Base-by-base conservation (phyloP, 1,140 invertebrate genomes). In the Drosophila funebris region DNA sequence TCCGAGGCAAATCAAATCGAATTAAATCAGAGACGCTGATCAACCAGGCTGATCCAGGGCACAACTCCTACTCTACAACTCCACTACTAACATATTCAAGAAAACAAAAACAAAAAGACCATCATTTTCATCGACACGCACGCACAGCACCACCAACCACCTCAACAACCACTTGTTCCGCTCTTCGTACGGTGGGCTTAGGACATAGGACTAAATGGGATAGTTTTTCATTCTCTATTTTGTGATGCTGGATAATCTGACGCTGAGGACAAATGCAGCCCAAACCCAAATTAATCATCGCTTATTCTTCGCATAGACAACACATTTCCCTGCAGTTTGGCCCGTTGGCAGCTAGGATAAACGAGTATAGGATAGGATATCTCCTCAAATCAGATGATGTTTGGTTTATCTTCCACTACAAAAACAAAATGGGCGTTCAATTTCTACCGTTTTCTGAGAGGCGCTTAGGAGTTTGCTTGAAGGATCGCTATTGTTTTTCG, bases 71-170 rank as follows among this genome's bases (percentile, higher is more conserved):
- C 33, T 62, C 11, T 36, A 43, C 46, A 56, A 41, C 53, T 66
- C 39, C 53, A 69, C 66, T 68, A 68, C 63, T 73, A 62, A 69
- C 58, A 61, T 48, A 58, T 56, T 62, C 33, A 61, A 66, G 54
- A 66, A 39, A 50, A 46, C 29, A 20, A 36, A 52, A 20, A 48
- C 27, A 22, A 39, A 46, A 27, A 58, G 24, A 61, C 29, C 29
- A 73, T 33, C 71, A 73, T 69, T 58, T 22, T 69, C 71, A 73
- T 73, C 71, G 66, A 73, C 66, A 73, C 39, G 63, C 48, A 41
- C 66, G 48, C 27, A 54, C 48, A 52, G 48, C 64, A 61, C 66
- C 36, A 68, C 50, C 57, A 63, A 61, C 29, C 3, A 60, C 6
- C 13, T 16, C 16, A 27, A 27, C 36, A 33, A 54, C 52, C 27